These are phyloP conservation scores for Brotula barbata DNA, from an alignment of 2,797 vertebrate species.

Conservation along the genomic window DNA sequence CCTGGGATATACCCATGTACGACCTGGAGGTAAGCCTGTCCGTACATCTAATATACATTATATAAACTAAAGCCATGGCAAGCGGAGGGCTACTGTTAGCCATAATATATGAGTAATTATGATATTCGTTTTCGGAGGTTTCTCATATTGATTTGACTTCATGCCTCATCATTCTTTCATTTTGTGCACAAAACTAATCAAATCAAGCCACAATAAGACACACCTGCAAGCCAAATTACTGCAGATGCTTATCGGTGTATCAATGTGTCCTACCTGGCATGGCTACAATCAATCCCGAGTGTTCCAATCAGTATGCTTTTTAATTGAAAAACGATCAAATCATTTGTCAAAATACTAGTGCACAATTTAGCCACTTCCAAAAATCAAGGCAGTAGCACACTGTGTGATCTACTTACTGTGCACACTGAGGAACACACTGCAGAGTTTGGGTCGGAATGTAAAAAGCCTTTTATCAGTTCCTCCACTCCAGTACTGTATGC, in stretches of 20 bases:
- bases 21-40: conserved; percentile 88
- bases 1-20: conserved; percentile 85
- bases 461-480: conserved; percentile 18
- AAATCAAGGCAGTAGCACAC: not conserved
- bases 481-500: conserved; percentile 13
- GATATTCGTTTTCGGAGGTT: no score
- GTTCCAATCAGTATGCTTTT: no score
- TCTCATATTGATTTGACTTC: no score
- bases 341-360: not conserved
- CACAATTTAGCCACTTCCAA: conserved; percentile 1
- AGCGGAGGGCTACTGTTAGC: not conserved
- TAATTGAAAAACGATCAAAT: no score
- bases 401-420: not conserved
- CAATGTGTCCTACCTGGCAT: no score
- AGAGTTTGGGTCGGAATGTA: conserved; percentile 19
- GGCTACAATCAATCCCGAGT: no score
- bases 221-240: no score
- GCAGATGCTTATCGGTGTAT: no score
- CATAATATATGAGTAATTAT: no score
- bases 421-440: not conserved
- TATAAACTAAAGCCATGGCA: not conserved
- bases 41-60: not conserved
- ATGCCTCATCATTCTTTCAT: not conserved
- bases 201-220: no score
- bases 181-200: no score